phyloP scores from a whole-genome alignment of 2,888 invertebrate genomes.

The Agapostemon virescens region DNA sequence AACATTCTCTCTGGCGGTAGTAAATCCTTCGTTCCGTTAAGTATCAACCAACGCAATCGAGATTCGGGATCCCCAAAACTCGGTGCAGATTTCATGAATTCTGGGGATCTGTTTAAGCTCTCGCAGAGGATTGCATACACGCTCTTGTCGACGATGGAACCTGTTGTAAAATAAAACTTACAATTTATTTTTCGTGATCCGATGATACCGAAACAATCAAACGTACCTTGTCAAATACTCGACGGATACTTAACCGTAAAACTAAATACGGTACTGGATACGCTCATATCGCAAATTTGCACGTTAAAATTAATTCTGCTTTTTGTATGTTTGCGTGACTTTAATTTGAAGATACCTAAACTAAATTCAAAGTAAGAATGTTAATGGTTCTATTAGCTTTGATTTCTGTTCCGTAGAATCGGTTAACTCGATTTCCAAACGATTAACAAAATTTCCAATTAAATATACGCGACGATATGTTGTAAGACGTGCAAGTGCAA shows the following conservation, averaged over 20 bases:
- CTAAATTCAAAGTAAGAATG: too few species aligned
- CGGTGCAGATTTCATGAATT: not conserved
- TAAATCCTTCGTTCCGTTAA: slow-evolving; percentile 7
- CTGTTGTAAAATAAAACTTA: not conserved
- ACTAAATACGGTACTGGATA: not conserved
- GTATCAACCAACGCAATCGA: not conserved
- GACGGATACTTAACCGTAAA: not conserved
- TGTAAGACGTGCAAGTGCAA: too few species aligned
- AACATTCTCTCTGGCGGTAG: slow-evolving; percentile 8
- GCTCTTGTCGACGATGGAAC: not conserved
- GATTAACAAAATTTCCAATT: too few species aligned
- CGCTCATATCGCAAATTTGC: too few species aligned
- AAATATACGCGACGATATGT: too few species aligned
- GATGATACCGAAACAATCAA: not conserved
- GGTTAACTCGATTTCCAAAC: too few species aligned
- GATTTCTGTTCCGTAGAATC: too few species aligned
- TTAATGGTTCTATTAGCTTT: too few species aligned
- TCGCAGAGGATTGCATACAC: not conserved
- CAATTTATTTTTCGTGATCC: not conserved
- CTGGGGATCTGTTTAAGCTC: not conserved
- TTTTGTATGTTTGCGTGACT: too few species aligned
- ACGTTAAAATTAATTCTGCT: too few species aligned
- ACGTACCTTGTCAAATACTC: not conserved
- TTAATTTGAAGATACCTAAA: too few species aligned
- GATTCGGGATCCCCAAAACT: not conserved